phyloP scores from a whole-genome alignment of 1,140 invertebrate species.

The Odontomachus brunneus region DNA sequence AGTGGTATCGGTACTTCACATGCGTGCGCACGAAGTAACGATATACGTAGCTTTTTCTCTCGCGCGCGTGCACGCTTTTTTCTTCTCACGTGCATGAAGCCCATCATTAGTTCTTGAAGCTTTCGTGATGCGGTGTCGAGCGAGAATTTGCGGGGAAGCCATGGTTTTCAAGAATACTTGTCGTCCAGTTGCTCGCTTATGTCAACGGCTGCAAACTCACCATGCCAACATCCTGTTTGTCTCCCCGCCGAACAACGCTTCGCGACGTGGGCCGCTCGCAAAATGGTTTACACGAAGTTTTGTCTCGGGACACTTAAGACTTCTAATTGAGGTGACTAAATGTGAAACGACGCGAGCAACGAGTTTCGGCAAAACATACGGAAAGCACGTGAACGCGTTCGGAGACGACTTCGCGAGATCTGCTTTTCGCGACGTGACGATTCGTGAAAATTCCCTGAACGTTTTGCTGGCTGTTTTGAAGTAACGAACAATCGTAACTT shows the following conservation, averaged over 20 bases:
- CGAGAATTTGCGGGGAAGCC: conserved; percentile 31
- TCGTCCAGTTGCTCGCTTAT: conserved; percentile 12
- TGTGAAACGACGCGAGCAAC: conserved; percentile 17
- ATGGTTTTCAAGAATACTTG: conserved; percentile 7
- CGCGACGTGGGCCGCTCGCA: conserved; percentile 36
- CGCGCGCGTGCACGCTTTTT: too few species aligned
- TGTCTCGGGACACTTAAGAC: conserved; percentile 28
- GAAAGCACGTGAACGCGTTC: conserved; percentile 3
- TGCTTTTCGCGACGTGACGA: conserved; percentile 1
- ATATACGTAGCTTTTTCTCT: not conserved
- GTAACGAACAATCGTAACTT: too few species aligned
- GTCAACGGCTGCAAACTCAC: conserved; percentile 36
- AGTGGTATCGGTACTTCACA: not conserved
- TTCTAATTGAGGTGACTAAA: not conserved
- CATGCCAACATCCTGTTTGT: conserved; percentile 49
- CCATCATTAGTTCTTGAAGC: conserved; percentile 4
- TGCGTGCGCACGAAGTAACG: not conserved
- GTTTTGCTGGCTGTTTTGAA: too few species aligned
- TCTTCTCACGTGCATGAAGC: not conserved
- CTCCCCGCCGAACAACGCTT: conserved; percentile 43
- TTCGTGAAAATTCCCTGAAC: not conserved
- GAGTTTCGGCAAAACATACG: conserved; percentile 33
- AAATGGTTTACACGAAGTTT: conserved; percentile 44
- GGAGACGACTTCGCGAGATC: conserved; percentile 23
- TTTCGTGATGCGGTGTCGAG: not conserved